Base-by-base conservation (phyloP, 2,113 vertebrate species). In the Prochilodus magdalenae region DNA sequence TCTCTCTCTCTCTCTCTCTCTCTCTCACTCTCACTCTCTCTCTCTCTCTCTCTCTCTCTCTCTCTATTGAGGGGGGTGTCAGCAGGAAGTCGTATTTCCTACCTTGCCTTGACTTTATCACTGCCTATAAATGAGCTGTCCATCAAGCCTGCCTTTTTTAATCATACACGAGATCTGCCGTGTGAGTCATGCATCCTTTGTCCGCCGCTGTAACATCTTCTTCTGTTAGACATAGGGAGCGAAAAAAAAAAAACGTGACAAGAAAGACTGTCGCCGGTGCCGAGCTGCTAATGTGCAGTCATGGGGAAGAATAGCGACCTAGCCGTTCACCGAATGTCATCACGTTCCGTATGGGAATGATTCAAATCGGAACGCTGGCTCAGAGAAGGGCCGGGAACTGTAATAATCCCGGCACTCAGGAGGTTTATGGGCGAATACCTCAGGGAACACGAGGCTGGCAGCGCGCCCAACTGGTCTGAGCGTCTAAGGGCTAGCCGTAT, bases 181-280 rank as follows among this genome's bases (percentile, higher is more conserved):
- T 49, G 40, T 73, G 36, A 80, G 69, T 80, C 78, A 62, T 40
- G 66, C 69, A 24, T 49, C 24, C 24, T 59, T 72, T 80, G 63
- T 47, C 44, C 29, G 5, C 36, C 18, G 40, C 66, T 49, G 51
- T 63, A 30, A 24, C 40, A 60, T 75, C 30, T 36, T 40, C 30
- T 40, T 67, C 30, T 67, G 18, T 70, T 44, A 22, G 22, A 14
- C 20, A 44, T n/a, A 12, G 44, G 16, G 30, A 70, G 10, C 8
- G 40, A n/a, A n/a, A n/a, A n/a, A n/a, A n/a, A n/a, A n/a, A n/a
- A n/a, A 12, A 70, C 36, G 22, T 67, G 65, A 67, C 65, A 67
- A 29, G 8, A 60, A 60, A 27, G 26, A 15, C 13, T 27, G 24
- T 29, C 12, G 14, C 13, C 60, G n/a, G 5, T 4, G 18, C 10